Conservation (phyloP, 64 coral and sea anemone genomes). For the Pachyseris speciosa region DNA sequence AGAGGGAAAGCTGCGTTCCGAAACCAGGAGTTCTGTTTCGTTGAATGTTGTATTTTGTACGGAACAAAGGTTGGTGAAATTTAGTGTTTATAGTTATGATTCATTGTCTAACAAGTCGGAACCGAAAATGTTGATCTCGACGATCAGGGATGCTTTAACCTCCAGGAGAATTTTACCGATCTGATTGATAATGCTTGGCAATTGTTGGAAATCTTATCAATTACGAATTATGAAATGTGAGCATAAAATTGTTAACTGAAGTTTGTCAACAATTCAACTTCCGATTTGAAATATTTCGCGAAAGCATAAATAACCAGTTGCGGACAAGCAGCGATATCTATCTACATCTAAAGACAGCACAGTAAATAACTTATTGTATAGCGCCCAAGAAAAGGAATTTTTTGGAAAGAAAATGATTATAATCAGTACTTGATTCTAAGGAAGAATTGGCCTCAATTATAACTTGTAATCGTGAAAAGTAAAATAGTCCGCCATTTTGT, state of each 20-base stretch:
- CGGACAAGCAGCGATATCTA: no score
- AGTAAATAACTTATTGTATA: not conserved
- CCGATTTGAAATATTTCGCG: not conserved
- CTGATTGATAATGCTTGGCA: not conserved
- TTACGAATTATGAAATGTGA: not conserved
- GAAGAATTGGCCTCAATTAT: not conserved
- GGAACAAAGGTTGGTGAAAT: slow-evolving; percentile 10
- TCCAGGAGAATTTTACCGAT: not conserved
- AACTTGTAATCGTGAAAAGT: not conserved
- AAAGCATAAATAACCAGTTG: slow-evolving; percentile 20
- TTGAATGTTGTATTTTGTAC: no score
- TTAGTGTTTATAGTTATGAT: not conserved
- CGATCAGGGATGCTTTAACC: not conserved
- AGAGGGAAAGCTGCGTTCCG: not conserved
- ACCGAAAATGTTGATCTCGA: not conserved
- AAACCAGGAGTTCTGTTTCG: not conserved
- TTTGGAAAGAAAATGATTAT: not conserved
- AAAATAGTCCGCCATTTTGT: slow-evolving; percentile 1
- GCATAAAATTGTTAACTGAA: not conserved
- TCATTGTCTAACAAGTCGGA: slow-evolving; percentile 6
- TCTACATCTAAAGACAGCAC: not conserved
- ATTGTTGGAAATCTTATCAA: not conserved
- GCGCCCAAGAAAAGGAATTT: not conserved
- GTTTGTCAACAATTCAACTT: slow-evolving; percentile 48
- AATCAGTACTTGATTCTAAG: not conserved